phyloP scores from a whole-genome alignment of 2,113 vertebrate genomes.

The Prietella phreatophila region DNA sequence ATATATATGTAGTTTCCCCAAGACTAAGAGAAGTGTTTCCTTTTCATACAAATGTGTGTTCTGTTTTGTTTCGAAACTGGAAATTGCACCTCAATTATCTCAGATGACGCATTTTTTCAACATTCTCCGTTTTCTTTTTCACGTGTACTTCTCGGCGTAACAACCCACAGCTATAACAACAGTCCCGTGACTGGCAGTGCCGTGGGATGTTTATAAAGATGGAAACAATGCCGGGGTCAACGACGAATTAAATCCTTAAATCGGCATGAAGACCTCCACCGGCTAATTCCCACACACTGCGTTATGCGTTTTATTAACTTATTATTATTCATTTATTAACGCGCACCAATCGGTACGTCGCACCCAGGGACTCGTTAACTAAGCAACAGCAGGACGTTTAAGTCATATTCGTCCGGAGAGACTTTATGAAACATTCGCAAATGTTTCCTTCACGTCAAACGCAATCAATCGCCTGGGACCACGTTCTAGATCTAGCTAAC shows the following conservation, averaged over 20 bases:
- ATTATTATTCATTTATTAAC: too few relatives aligned
- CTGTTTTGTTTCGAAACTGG: not conserved
- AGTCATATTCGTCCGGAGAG: not conserved
- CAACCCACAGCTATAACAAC: conserved; percentile 2
- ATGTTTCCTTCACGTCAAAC: not conserved
- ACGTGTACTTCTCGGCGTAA: not conserved
- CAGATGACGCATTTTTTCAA: not conserved
- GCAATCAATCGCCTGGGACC: not conserved
- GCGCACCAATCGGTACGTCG: not conserved
- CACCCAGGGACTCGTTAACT: not conserved
- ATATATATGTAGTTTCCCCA: too few relatives aligned
- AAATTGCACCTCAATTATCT: not conserved
- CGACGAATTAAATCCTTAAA: conserved; percentile 25
- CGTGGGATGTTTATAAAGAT: not conserved
- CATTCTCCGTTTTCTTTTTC: not conserved
- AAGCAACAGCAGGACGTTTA: not conserved
- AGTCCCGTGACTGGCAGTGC: not conserved
- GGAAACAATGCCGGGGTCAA: conserved; percentile 1
- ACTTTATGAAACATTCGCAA: not conserved
- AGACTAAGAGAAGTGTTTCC: not conserved
- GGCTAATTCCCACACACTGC: not conserved
- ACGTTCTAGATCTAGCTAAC: not conserved
- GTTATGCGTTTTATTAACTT: not conserved
- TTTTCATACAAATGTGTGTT: not conserved
- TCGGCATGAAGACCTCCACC: conserved; percentile 1